These are phyloP conservation scores for Aphaenogaster ashmeadi DNA, from an alignment of 1,140 invertebrate genomes.

Conservation along the genomic window DNA sequence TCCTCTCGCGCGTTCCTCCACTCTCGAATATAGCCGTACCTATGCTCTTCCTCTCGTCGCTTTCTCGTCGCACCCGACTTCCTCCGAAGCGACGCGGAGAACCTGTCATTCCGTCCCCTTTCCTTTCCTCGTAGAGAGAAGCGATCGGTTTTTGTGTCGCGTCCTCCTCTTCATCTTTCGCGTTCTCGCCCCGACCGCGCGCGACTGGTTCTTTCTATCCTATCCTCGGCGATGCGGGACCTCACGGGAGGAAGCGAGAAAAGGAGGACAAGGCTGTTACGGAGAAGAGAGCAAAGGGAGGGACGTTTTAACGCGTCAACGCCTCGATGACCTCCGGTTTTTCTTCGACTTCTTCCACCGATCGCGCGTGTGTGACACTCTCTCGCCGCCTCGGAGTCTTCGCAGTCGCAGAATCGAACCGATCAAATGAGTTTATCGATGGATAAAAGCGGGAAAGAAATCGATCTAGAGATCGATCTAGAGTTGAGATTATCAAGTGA, in stretches of 20 bases:
- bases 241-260: conserved; percentile 21
- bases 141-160: conserved; percentile 75
- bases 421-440: conserved; percentile 32
- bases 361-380: conserved; percentile 34
- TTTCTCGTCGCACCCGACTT: conserved; percentile 51
- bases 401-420: conserved; percentile 26
- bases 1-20: conserved; percentile 24
- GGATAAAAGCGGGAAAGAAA: background rate
- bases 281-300: conserved; percentile 33
- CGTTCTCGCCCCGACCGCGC: conserved; percentile 24
- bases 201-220: conserved; percentile 25
- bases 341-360: conserved; percentile 40
- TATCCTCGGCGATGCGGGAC: background rate
- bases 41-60: conserved; percentile 43
- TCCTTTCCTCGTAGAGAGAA: conserved; percentile 50
- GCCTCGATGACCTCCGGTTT: conserved; percentile 66
- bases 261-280: conserved; percentile 19
- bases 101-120: conserved; percentile 67
- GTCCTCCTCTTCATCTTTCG: conserved; percentile 52
- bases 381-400: background rate
- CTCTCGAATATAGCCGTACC: conserved; percentile 26
- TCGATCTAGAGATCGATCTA: conserved; percentile 3
- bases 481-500: conserved; percentile 24
- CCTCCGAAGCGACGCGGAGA: conserved; percentile 57
- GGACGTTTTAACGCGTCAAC: conserved; percentile 73